phyloP scores from a whole-genome alignment of 2,797 vertebrate species.

The Tokudaia tokunoshimensis region DNA sequence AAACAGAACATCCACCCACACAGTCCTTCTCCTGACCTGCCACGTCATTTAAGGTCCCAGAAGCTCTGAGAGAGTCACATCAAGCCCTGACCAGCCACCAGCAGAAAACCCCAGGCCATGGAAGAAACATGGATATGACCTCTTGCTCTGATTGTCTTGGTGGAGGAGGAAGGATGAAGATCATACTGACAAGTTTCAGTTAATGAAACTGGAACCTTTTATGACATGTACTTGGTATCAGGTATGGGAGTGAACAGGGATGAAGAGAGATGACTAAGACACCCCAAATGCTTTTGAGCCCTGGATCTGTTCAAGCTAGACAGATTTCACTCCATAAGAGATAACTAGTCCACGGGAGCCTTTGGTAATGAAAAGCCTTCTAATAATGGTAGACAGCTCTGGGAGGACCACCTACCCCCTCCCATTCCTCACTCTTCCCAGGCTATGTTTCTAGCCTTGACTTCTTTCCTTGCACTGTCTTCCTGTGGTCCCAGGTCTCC shows the following conservation, averaged over 20 bases:
- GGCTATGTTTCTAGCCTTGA: not conserved
- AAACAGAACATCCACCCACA: not conserved
- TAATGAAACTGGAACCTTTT: not conserved
- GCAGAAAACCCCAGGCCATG: not conserved
- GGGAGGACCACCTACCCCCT: not conserved
- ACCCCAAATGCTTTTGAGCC: no score
- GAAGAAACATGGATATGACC: not conserved
- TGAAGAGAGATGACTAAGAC: not conserved
- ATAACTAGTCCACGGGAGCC: rapidly evolving
- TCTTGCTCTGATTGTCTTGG: not conserved
- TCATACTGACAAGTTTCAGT: not conserved
- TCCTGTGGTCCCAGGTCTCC: rapidly evolving
- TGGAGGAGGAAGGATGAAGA: not conserved
- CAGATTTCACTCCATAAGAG: not conserved
- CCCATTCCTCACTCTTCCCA: not conserved
- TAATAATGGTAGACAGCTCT: not conserved
- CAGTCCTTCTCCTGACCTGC: not conserved
- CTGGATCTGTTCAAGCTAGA: not conserved
- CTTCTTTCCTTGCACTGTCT: not conserved
- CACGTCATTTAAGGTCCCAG: not conserved
- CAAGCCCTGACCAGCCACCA: not conserved
- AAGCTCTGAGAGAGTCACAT: not conserved
- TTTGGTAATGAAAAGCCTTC: not conserved
- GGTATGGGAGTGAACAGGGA: not conserved
- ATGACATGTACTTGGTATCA: not conserved